Percentiles rank a stretch among this genome's conserved stretches.
Evolutionary conservation across 2,888 invertebrate genomes (phyloP).

Genomic region (Sicus ferrugineus): DNA sequence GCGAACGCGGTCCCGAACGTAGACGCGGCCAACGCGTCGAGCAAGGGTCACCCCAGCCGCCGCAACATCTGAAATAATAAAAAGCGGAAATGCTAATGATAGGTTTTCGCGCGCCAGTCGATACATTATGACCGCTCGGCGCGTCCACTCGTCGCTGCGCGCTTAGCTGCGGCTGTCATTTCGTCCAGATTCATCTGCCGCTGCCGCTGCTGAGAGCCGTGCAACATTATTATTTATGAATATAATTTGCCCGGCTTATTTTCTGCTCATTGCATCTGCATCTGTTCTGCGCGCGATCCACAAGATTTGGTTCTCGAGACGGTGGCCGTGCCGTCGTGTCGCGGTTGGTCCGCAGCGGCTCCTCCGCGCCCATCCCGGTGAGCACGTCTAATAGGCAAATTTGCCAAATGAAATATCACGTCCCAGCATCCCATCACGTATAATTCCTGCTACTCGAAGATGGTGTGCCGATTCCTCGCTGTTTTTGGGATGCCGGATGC

Average conservation of each 20-base stretch:
- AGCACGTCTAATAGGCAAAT: constrained; percentile 29
- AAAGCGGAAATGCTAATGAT: constrained; percentile 65
- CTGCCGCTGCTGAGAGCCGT: not conserved
- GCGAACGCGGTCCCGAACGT: not conserved
- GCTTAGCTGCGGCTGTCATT: constrained; percentile 10
- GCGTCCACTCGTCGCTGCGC: constrained; percentile 5
- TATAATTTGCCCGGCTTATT: constrained; percentile 31
- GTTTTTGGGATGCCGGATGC: not conserved
- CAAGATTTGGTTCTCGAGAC: not conserved
- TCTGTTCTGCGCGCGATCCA: not conserved
- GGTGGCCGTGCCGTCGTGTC: not conserved
- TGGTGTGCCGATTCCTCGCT: constrained; percentile 36
- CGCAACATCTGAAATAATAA: constrained; percentile 56
- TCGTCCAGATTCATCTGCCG: not conserved
- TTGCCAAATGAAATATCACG: constrained; percentile 31
- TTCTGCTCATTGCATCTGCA: constrained; percentile 22
- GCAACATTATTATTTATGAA: constrained; percentile 32
- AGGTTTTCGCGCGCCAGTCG: constrained; percentile 52
- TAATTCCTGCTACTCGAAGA: constrained; percentile 27
- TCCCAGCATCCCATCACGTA: constrained; percentile 12
- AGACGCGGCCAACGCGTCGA: constrained; percentile 3
- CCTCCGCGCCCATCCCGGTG: not conserved
- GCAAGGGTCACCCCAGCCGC: constrained; percentile 20
- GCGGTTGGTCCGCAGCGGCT: not conserved
- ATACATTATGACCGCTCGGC: constrained; percentile 32